Conservation (phyloP, 2,888 invertebrate species). For the Acrobasis repandana region DNA sequence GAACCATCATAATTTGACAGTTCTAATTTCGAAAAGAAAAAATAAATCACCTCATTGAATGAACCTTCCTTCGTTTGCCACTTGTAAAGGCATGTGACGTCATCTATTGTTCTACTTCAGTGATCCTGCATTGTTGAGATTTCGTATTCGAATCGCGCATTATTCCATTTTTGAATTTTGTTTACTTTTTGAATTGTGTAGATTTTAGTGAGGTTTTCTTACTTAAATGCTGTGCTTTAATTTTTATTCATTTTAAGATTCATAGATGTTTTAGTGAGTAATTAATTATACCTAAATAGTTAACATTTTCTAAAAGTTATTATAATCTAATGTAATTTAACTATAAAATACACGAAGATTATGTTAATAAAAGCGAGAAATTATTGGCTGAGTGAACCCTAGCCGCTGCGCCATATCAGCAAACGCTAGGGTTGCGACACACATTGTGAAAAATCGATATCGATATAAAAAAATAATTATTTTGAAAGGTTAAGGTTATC, state of each 20-base stretch:
- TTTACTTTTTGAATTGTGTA: slow-evolving; percentile 1
- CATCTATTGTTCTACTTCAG: slow-evolving; percentile 54
- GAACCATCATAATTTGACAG: neutral
- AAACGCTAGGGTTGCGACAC: slow-evolving; percentile 20
- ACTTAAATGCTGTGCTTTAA: no score
- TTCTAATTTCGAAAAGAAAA: neutral
- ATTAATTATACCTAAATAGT: no score
- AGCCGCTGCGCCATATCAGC: slow-evolving; percentile 27
- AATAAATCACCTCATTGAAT: neutral
- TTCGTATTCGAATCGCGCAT: slow-evolving; percentile 5
- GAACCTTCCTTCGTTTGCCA: slow-evolving; percentile 1
- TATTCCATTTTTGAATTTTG: neutral
- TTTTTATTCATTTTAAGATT: no score
- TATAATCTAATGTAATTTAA: slow-evolving; percentile 17
- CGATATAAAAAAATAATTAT: slow-evolving; percentile 5
- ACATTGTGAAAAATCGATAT: neutral
- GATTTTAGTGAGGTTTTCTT: neutral
- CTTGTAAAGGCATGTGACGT: slow-evolving; percentile 48
- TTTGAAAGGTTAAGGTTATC: neutral
- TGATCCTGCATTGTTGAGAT: slow-evolving; percentile 19
- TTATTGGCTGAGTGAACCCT: slow-evolving; percentile 21
- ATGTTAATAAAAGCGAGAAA: slow-evolving; percentile 16
- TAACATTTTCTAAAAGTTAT: neutral
- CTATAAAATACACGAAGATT: slow-evolving; percentile 5
- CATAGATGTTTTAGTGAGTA: no score